A percentile compares a stretch with the other conserved stretches of the same genome.
Conservation (phyloP, 1,140 invertebrate genomes). For the Diachasma alloeum region DNA sequence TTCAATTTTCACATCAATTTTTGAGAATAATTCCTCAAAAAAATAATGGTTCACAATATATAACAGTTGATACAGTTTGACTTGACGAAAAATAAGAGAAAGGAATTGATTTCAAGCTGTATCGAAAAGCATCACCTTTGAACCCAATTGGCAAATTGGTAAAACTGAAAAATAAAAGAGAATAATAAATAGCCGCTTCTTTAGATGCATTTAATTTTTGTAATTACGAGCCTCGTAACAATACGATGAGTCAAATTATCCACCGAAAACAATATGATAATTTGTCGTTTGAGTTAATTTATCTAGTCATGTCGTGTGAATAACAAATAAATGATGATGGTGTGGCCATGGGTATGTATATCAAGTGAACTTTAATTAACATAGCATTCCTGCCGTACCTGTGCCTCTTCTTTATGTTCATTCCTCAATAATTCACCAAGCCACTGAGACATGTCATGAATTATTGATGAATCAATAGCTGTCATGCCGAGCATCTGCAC, state of each 20-base stretch:
- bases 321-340: constrained; percentile 64
- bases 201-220: constrained; percentile 28
- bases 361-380: constrained; percentile 36
- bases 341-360: constrained; percentile 66
- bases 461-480: neutral
- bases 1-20: neutral
- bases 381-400: constrained; percentile 30
- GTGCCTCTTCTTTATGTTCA: constrained; percentile 25
- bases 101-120: constrained; percentile 59
- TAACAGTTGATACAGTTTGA: constrained; percentile 64
- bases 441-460: neutral
- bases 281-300: constrained; percentile 14
- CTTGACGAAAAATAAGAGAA: constrained; percentile 41
- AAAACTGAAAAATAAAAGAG: neutral
- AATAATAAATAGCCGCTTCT: constrained; percentile 32
- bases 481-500: constrained; percentile 10
- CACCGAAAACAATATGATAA: neutral
- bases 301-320: constrained; percentile 55
- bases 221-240: neutral
- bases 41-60: constrained; percentile 25
- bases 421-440: constrained; percentile 19
- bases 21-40: neutral
- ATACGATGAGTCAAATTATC: neutral
- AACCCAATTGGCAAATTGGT: neutral
- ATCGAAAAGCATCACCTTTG: constrained; percentile 42